Percentiles rank a stretch among this genome's conserved stretches.
These are phyloP conservation scores for Pterois miles DNA, from an alignment of 2,797 vertebrate species.

Conservation along the genomic window DNA sequence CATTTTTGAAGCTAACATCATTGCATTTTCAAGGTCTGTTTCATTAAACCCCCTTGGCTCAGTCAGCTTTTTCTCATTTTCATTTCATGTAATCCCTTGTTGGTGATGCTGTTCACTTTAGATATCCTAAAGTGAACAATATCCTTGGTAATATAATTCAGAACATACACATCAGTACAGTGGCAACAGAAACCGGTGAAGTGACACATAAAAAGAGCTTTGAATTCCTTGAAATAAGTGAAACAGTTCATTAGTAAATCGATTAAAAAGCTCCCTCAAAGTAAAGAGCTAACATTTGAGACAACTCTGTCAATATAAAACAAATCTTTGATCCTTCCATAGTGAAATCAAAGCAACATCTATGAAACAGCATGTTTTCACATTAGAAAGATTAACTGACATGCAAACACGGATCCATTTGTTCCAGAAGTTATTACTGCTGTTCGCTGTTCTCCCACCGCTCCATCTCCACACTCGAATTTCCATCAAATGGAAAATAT, in stretches of 20 bases:
- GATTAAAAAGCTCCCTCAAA: background rate
- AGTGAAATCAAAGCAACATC: slow-evolving; percentile 28
- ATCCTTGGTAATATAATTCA: background rate
- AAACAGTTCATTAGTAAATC: background rate
- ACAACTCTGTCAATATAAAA: slow-evolving; percentile 33
- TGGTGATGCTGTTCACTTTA: background rate
- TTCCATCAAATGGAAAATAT: slow-evolving; percentile 43
- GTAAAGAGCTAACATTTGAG: background rate
- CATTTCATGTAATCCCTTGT: slow-evolving; percentile 9
- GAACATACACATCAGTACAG: background rate
- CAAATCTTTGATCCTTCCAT: slow-evolving; percentile 8
- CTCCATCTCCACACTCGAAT: slow-evolving; percentile 29
- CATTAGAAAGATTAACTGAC: slow-evolving; percentile 19
- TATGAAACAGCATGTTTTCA: slow-evolving; percentile 31
- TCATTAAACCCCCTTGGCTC: background rate
- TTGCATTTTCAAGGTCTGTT: slow-evolving; percentile 19
- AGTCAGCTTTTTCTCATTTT: slow-evolving; percentile 5
- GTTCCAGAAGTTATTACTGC: slow-evolving; percentile 35
- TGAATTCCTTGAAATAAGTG: background rate
- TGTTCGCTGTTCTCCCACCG: slow-evolving; percentile 19
- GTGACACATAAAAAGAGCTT: background rate
- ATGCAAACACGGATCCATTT: slow-evolving; percentile 34
- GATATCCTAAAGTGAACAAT: background rate
- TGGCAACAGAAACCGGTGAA: background rate
- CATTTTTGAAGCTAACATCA: slow-evolving; percentile 3